phyloP scores from a whole-genome alignment of 2,797 vertebrate species.

The Semaprochilodus insignis region DNA sequence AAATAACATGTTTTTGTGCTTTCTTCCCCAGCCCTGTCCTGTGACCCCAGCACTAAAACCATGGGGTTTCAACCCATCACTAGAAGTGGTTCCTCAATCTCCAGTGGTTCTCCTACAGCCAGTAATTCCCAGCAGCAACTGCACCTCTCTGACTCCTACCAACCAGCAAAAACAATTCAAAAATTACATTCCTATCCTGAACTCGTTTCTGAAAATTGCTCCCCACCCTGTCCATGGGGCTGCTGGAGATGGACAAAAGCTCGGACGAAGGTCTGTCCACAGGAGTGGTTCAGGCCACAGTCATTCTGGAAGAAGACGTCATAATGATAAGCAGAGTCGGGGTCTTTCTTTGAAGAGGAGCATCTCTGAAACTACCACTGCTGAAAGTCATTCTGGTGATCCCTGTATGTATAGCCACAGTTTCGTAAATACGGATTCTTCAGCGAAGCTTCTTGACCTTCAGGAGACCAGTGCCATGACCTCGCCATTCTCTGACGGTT shows the following conservation, averaged over 20 bases:
- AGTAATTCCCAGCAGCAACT: conserved; percentile 75
- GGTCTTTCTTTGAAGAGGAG: conserved; percentile 27
- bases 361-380: conserved; percentile 1
- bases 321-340: conserved; percentile 54
- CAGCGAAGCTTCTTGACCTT: conserved; percentile 6
- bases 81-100: conserved; percentile 87
- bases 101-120: conserved; percentile 88
- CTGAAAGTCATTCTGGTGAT: conserved; percentile 2
- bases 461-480: conserved; percentile 29
- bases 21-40: conserved; percentile 70
- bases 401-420: not conserved
- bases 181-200: conserved; percentile 83
- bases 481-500: conserved; percentile 41
- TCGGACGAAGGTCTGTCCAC: conserved; percentile 55
- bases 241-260: not conserved
- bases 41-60: conserved; percentile 76
- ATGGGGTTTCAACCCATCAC: conserved; percentile 84
- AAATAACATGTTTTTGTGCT: conserved; percentile 14
- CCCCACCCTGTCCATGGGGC: conserved; percentile 75
- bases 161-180: conserved; percentile 75
- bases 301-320: conserved; percentile 61
- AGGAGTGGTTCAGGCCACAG: conserved; percentile 58
- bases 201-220: conserved; percentile 89
- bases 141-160: conserved; percentile 73
- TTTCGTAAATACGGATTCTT: not conserved